A percentile compares a stretch with the other conserved stretches of the same genome.
phyloP scores from a whole-genome alignment of 2,113 vertebrate genomes.

The Hippocampus zosterae region DNA sequence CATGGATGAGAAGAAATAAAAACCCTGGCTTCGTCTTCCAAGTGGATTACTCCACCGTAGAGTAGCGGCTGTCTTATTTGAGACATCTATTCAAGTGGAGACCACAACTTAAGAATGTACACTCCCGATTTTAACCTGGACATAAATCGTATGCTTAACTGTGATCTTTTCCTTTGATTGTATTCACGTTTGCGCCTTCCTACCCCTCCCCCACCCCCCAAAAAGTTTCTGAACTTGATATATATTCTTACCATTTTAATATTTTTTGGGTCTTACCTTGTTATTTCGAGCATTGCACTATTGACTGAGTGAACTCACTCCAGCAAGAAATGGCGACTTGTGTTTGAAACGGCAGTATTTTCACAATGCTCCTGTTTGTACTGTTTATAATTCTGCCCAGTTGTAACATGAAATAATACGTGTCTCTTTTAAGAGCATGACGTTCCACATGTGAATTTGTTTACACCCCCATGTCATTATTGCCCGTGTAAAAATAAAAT shows the following conservation, averaged over 20 bases:
- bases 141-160: constrained; percentile 21
- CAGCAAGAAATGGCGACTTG: background rate
- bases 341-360: background rate
- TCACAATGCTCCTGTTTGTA: background rate
- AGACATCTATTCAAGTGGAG: background rate
- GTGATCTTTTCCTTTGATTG: constrained; percentile 23
- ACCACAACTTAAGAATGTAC: background rate
- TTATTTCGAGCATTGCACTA: background rate
- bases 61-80: background rate
- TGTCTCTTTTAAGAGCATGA: background rate
- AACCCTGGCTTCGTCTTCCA: background rate
- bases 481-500: background rate
- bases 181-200: background rate
- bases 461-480: background rate
- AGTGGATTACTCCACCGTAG: background rate
- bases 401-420: background rate
- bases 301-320: background rate
- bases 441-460: background rate
- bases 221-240: background rate
- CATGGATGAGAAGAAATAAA: constrained; percentile 55
- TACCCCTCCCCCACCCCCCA: no score
- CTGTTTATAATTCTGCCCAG: background rate
- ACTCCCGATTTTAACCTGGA: constrained; percentile 12
- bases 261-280: background rate
- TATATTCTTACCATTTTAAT: background rate